A percentile compares a stretch with the other conserved stretches of the same genome.
Conservation (phyloP, 2,888 invertebrate genomes). For the Rhagophthalmus giganteus region DNA sequence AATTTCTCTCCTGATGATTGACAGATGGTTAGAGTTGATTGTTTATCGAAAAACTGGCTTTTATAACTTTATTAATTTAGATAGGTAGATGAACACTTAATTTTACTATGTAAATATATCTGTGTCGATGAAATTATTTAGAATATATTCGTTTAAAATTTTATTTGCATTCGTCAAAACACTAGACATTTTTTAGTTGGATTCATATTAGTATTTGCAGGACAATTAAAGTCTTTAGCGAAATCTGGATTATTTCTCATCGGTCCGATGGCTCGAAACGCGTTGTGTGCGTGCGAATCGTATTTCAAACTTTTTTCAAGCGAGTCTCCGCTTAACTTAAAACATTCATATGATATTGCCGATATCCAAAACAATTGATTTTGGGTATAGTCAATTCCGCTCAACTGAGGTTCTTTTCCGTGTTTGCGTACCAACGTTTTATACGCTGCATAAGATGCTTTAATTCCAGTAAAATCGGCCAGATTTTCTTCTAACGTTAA, state of each 20-base stretch:
- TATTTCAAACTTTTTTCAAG: constrained; percentile 2
- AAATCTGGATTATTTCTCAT: constrained; percentile 18
- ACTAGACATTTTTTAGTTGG: constrained; percentile 20
- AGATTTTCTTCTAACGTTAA: constrained; percentile 89
- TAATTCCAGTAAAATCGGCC: constrained; percentile 87
- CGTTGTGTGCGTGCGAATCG: constrained; percentile 12
- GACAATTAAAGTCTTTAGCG: constrained; percentile 22
- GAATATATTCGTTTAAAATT: no score
- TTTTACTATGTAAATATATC: no score
- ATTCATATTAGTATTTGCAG: constrained; percentile 20
- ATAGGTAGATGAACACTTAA: no score
- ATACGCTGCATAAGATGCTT: constrained; percentile 83
- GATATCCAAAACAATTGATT: constrained; percentile 58
- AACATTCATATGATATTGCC: constrained; percentile 12
- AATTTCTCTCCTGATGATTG: no score
- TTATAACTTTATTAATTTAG: no score
- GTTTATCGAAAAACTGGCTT: no score
- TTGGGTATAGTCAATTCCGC: constrained; percentile 70
- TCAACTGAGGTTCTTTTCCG: constrained; percentile 66
- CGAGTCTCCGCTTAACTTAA: constrained; percentile 3
- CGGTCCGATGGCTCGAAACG: constrained; percentile 12
- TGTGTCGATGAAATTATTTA: no score
- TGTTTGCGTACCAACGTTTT: constrained; percentile 68
- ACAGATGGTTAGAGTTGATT: no score
- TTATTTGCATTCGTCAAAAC: constrained; percentile 14